Evolutionary conservation across 1,140 invertebrate species (phyloP).

Genomic region (Drosophila lini): DNA sequence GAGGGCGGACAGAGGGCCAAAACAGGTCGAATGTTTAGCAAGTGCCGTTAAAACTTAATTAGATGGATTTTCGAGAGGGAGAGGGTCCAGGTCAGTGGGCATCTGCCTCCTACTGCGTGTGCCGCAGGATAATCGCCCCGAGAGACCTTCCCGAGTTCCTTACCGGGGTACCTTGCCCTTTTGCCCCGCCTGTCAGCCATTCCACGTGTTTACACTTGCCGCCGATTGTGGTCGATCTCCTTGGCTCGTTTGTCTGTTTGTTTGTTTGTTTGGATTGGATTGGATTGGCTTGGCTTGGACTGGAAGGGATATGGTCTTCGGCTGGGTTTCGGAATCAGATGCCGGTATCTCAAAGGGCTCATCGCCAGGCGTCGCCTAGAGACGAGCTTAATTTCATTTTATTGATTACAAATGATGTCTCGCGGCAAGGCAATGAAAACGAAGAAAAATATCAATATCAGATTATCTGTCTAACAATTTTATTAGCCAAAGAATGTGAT

Average conservation of each 20-base stretch:
- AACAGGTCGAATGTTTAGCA: constrained; percentile 60
- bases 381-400: constrained; percentile 66
- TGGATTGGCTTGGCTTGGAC: not conserved
- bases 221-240: constrained; percentile 63
- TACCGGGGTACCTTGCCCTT: constrained; percentile 23
- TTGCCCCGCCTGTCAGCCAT: constrained; percentile 33
- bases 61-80: constrained; percentile 63
- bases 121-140: constrained; percentile 69
- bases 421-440: constrained; percentile 25
- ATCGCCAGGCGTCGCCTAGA: constrained; percentile 49
- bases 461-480: constrained; percentile 76
- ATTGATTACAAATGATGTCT: constrained; percentile 81
- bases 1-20: constrained; percentile 8
- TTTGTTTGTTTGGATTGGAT: constrained; percentile 13
- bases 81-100: constrained; percentile 28
- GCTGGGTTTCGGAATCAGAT: constrained; percentile 8
- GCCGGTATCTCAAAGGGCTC: constrained; percentile 71
- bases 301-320: constrained; percentile 15
- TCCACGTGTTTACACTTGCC: constrained; percentile 80
- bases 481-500: constrained; percentile 54
- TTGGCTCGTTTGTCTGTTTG: constrained; percentile 16
- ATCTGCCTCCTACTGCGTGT: constrained; percentile 66
- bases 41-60: constrained; percentile 82
- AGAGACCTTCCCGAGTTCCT: constrained; percentile 49
- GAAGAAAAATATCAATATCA: constrained; percentile 49